Conservation (phyloP, 2,888 invertebrate species). For the Polietes domitor region DNA sequence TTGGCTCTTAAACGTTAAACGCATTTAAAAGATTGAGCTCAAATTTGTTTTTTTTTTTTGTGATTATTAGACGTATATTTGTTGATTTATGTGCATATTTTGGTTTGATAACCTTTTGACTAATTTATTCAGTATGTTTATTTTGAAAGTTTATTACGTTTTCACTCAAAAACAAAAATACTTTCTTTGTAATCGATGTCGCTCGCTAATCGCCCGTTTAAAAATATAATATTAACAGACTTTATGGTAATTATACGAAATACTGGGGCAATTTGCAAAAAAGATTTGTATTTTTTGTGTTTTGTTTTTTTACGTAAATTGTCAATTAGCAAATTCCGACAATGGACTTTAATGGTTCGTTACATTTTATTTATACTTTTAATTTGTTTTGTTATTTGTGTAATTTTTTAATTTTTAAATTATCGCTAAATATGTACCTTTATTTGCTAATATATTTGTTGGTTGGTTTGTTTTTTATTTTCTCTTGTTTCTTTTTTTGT, state of each 20-base stretch:
- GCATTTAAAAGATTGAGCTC: no score
- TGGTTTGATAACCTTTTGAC: neutral
- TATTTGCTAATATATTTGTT: slow-evolving; percentile 10
- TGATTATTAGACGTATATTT: no score
- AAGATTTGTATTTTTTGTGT: neutral
- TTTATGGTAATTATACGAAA: neutral
- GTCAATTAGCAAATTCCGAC: no score
- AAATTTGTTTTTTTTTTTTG: no score
- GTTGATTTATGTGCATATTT: neutral
- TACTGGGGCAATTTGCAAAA: neutral
- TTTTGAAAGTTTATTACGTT: neutral
- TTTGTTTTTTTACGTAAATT: no score
- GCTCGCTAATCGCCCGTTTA: neutral
- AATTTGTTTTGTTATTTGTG: neutral
- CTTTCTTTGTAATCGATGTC: neutral
- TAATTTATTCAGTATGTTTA: neutral
- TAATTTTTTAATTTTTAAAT: neutral
- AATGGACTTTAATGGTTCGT: neutral
- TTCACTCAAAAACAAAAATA: neutral
- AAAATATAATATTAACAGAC: neutral
- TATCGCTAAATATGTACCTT: slow-evolving; percentile 19
- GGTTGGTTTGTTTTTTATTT: neutral
- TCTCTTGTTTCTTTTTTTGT: no score
- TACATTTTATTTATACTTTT: neutral
- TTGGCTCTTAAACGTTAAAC: no score